A percentile compares a stretch with the other conserved stretches of the same genome.
These are phyloP conservation scores for Hydrolagus affinis DNA, from an alignment of 2,113 vertebrate genomes.

Conservation along the genomic window DNA sequence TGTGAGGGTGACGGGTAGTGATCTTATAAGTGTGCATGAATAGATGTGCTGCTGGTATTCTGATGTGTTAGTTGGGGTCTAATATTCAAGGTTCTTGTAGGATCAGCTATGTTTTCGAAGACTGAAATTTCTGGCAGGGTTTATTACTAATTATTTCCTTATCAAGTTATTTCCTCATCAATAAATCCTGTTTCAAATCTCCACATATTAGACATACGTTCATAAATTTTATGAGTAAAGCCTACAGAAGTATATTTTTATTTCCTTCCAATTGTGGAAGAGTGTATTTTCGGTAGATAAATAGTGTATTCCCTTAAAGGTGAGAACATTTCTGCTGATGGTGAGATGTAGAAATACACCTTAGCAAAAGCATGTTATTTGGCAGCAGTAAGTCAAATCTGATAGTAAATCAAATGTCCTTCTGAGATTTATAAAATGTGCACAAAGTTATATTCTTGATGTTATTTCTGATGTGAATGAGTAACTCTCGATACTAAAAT, in stretches of 20 bases:
- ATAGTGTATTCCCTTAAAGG: neutral
- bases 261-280: neutral
- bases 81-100: too few species aligned
- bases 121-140: too few species aligned
- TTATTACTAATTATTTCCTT: too few species aligned
- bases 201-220: too few species aligned
- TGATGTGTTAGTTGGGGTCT: too few species aligned
- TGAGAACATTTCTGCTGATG: neutral
- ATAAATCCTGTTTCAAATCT: too few species aligned
- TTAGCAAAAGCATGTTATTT: neutral
- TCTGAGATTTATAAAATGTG: neutral
- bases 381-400: neutral
- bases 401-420: neutral
- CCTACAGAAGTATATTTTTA: neutral
- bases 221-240: too few species aligned
- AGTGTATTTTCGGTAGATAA: neutral
- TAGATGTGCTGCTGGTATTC: too few species aligned
- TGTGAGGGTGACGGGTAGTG: too few species aligned
- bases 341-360: neutral
- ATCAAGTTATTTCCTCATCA: too few species aligned
- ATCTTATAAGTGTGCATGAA: too few species aligned
- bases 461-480: neutral
- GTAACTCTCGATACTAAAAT: neutral
- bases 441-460: neutral
- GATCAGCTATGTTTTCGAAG: too few species aligned